These are phyloP conservation scores for Thunnus thynnus DNA, from an alignment of 2,113 vertebrate genomes.

Conservation along the genomic window DNA sequence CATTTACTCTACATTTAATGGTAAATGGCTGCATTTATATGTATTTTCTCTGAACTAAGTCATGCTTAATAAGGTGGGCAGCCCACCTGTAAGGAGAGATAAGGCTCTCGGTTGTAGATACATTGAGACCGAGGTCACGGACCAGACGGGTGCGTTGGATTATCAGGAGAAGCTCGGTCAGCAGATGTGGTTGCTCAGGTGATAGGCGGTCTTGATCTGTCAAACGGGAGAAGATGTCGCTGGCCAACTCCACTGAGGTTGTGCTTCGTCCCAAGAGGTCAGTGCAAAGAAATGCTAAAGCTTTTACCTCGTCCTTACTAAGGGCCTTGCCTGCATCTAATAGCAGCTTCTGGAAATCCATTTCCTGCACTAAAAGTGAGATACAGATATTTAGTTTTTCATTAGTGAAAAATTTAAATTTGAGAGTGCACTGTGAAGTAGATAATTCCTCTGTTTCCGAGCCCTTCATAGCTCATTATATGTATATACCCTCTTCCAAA, in stretches of 20 bases:
- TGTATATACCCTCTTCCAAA: no score
- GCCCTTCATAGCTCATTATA: no score
- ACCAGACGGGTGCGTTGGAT: conserved; percentile 54
- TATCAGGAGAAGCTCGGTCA: conserved; percentile 76
- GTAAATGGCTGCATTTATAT: no score
- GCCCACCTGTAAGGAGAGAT: conserved; percentile 80
- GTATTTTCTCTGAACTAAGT: background rate
- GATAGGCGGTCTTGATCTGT: conserved; percentile 58
- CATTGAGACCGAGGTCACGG: background rate
- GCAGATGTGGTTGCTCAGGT: conserved; percentile 54
- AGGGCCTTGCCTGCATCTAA: conserved; percentile 57
- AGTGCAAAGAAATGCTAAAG: conserved; percentile 78
- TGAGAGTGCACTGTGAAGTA: no score
- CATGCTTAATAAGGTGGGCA: no score
- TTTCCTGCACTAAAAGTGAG: conserved; percentile 16
- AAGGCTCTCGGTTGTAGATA: background rate
- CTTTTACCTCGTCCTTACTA: conserved; percentile 45
- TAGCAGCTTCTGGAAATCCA: conserved; percentile 76
- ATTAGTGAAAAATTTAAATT: no score
- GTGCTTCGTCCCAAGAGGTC: conserved; percentile 69
- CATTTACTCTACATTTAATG: no score
- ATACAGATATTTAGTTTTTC: no score
- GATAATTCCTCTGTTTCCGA: no score
- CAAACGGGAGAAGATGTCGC: conserved; percentile 73
- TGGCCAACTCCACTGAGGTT: conserved; percentile 39